phyloP scores from a whole-genome alignment of 2,888 invertebrate species.

The Muschampia plurimacula region DNA sequence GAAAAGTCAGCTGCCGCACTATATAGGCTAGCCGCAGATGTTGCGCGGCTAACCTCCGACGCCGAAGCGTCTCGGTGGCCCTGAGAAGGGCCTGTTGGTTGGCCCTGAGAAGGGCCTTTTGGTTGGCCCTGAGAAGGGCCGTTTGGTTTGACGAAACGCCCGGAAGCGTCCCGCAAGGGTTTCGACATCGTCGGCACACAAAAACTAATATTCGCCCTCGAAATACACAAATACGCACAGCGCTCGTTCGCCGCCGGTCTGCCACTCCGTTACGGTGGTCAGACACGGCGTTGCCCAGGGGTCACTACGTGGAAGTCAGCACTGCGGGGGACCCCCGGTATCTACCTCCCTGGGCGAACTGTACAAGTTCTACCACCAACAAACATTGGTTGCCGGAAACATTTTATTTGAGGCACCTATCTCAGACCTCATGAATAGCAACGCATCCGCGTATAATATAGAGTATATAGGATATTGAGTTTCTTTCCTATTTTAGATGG shows the following conservation, averaged over 20 bases:
- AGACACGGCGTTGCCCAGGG: not conserved
- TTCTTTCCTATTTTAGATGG: no score
- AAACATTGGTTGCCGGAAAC: no score
- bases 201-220: not conserved
- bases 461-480: no score
- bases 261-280: not conserved
- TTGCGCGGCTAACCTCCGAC: not conserved
- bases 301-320: not conserved
- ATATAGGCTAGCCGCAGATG: not conserved
- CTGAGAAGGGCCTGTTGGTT: not conserved
- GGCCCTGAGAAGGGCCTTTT: conserved; percentile 4
- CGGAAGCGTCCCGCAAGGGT: conserved; percentile 1
- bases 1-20: not conserved
- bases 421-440: no score
- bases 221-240: not conserved
- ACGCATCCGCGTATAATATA: no score
- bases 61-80: conserved; percentile 1
- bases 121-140: no score
- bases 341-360: no score
- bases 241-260: not conserved
- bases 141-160: not conserved
- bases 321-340: not conserved
- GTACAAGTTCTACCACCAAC: no score
- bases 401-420: no score
- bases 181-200: not conserved